Evolutionary conservation across 2,797 vertebrate genomes (phyloP), one percentile per base, ranked within the genome.

Genomic region (Lepus townsendii): DNA sequence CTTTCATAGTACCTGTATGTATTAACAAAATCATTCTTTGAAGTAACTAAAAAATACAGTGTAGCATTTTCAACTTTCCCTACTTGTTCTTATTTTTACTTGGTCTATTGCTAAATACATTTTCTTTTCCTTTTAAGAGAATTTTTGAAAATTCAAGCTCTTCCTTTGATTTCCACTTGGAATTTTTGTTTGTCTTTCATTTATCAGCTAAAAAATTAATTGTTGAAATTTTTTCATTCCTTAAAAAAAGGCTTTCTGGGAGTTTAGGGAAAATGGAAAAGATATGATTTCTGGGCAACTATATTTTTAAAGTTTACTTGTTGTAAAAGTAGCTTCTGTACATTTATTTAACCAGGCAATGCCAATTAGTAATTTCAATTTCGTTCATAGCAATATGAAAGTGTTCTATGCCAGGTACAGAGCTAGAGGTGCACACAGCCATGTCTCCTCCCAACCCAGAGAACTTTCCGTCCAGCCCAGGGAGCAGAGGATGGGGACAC

Each of bases 41-140:
- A 89, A 54, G 68, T 63, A 35, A 94, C 84, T 79, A 89, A 94
- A 94, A 73, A 57, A 30, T 62, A 1, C n/a, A 75, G 8, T 42
- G 60, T 72, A 83, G 4, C 8, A 42, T 73, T 93, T 92, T 32
- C 14, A 52, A 12, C 52, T 68, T 94, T 17, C 72, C 19, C 32
- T 14, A 12, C 1, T 88, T 72, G 5, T 72, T 94, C 30, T 47
- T 78, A 17, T 30, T 88, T 93, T 88, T 19, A 76, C 26, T 84
- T 76, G 30, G n/a, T 90, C 62, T 87, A 14, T 60, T 65, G 38
- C 11, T 88, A 82, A 92, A 85, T 1, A 32, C 38, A 78, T 22
- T 82, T 95, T 10, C 52, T 88, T 86, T 27, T 90, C 13, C 20
- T 90, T 69, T 82, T 30, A 47, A 8, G 11, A 22, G 8, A 73